These are phyloP conservation scores for Vireo altiloquus DNA, from an alignment of 2,113 vertebrate genomes.

Conservation along the genomic window DNA sequence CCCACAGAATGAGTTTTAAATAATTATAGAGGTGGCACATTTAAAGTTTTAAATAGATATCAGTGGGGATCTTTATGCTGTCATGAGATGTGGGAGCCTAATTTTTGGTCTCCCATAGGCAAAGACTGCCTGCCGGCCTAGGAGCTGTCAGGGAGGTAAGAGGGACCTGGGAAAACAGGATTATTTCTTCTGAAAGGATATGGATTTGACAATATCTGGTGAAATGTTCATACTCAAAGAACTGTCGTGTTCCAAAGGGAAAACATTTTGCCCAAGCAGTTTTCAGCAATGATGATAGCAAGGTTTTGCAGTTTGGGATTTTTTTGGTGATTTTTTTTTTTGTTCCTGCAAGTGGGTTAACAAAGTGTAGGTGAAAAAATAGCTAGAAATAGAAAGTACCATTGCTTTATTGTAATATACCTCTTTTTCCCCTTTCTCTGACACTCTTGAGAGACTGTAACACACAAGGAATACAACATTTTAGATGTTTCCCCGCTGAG, in stretches of 20 bases:
- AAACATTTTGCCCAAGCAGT: not conserved
- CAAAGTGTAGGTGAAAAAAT: not conserved
- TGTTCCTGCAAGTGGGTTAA: not conserved
- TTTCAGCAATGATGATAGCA: not conserved
- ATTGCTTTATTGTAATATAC: not conserved
- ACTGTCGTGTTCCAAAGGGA: not conserved
- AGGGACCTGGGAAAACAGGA: not conserved
- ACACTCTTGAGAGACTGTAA: not conserved
- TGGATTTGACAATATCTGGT: not conserved
- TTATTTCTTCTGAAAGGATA: not conserved
- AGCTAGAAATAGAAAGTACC: not conserved
- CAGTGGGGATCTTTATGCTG: not conserved
- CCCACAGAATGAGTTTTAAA: not conserved
- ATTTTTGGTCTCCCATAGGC: not conserved
- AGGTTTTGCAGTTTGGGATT: fast-evolving
- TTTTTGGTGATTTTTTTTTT: no score
- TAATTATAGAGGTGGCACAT: not conserved
- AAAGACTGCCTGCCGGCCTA: not conserved
- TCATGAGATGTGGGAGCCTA: not conserved
- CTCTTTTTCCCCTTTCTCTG: not conserved
- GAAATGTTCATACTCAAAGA: not conserved
- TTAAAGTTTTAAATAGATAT: not conserved
- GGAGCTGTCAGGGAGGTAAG: not conserved
- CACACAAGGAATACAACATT: not conserved
- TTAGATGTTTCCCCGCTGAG: not conserved